These are phyloP conservation scores for Pangasius krempfi DNA, from an alignment of 2,797 vertebrate genomes.

Conservation along the genomic window DNA sequence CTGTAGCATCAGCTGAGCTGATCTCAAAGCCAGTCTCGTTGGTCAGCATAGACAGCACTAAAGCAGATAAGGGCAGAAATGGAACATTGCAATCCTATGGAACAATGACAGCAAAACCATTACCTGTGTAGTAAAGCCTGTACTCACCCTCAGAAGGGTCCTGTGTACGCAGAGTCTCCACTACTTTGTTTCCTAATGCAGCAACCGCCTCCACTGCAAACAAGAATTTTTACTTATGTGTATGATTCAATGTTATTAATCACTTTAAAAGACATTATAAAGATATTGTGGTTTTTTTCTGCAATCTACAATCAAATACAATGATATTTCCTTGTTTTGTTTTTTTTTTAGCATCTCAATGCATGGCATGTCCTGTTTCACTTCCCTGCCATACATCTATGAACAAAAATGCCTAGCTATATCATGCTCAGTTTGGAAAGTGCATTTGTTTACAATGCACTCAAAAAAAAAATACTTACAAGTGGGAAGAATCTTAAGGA, in stretches of 20 bases:
- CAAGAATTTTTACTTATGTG: background rate
- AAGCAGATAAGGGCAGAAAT: background rate
- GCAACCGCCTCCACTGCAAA: conserved; percentile 92
- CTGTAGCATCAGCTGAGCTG: conserved; percentile 92
- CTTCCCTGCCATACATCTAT: too few relatives aligned
- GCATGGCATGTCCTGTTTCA: background rate
- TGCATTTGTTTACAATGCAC: background rate
- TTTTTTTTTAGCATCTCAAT: background rate
- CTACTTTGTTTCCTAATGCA: conserved; percentile 92
- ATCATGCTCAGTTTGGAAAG: background rate
- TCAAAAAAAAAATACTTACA: conserved; percentile 73
- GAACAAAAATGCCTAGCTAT: background rate
- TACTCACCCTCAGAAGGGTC: conserved; percentile 88
- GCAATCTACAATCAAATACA: background rate
- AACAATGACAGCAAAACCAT: background rate
- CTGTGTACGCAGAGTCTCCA: conserved; percentile 90
- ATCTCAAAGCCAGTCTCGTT: conserved; percentile 97
- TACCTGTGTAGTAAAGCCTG: background rate
- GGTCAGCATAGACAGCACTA: conserved; percentile 95
- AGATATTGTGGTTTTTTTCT: background rate
- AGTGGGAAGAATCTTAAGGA: conserved; percentile 94
- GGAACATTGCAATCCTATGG: background rate
- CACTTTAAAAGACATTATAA: background rate
- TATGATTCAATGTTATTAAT: background rate
- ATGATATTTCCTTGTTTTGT: background rate